These are phyloP conservation scores for Spheniscus mendiculus DNA, from an alignment of 2,113 vertebrate genomes.

Conservation along the genomic window DNA sequence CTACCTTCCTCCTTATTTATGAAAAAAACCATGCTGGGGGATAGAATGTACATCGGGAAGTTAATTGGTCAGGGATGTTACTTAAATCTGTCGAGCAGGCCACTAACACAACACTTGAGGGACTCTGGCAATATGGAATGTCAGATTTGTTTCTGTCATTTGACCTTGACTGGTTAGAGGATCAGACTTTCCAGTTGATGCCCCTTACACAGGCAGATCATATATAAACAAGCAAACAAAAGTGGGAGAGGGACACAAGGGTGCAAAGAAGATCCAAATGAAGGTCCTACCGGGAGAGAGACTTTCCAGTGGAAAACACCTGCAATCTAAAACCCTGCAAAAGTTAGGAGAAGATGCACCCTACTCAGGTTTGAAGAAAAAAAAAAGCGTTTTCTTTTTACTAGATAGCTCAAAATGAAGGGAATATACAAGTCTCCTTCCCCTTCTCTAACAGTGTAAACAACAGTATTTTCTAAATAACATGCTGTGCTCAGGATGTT, in stretches of 20 bases:
- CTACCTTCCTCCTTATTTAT: neutral
- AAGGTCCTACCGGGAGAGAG: neutral
- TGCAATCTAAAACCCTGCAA: neutral
- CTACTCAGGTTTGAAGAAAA: neutral
- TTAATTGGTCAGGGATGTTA: neutral
- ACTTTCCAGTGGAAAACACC: neutral
- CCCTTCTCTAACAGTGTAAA: neutral
- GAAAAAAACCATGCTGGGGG: accelerated
- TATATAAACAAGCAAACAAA: neutral
- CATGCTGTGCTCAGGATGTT: neutral
- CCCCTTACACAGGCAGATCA: neutral
- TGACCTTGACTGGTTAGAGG: neutral
- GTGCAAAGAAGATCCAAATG: neutral
- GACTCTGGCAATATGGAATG: neutral
- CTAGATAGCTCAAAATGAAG: neutral
- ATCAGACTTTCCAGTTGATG: neutral
- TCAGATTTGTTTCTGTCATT: neutral
- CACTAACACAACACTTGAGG: neutral
- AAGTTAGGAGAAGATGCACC: neutral
- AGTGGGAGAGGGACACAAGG: neutral
- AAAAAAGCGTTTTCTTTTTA: neutral
- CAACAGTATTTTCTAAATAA: neutral
- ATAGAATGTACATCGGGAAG: neutral
- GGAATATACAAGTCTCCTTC: neutral
- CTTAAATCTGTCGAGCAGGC: neutral